phyloP scores from a whole-genome alignment of 1,140 invertebrate genomes.

The Tribolium madens region DNA sequence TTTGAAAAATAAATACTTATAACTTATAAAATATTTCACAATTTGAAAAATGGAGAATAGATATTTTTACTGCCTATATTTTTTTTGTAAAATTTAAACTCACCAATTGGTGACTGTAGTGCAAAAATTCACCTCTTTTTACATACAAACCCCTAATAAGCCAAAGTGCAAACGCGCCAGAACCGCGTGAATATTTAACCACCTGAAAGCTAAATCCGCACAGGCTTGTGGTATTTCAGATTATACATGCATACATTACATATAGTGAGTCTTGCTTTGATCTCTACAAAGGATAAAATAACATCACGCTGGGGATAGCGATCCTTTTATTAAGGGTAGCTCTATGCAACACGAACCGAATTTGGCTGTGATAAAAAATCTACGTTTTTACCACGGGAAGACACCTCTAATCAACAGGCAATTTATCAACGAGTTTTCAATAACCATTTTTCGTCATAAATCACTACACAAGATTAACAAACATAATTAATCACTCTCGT shows the following conservation, averaged over 20 bases:
- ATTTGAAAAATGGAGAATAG: too few species aligned
- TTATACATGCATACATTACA: slow-evolving; percentile 55
- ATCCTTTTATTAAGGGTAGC: slow-evolving; percentile 29
- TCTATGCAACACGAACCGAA: neutral
- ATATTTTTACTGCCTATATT: too few species aligned
- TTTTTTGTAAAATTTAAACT: too few species aligned
- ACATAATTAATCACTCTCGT: slow-evolving; percentile 31
- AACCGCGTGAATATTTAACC: slow-evolving; percentile 55
- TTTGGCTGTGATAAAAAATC: neutral
- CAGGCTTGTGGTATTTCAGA: slow-evolving; percentile 52
- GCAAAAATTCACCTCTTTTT: neutral
- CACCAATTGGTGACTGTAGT: too few species aligned
- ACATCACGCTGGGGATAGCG: slow-evolving; percentile 39
- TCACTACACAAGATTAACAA: slow-evolving; percentile 14
- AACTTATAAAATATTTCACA: too few species aligned
- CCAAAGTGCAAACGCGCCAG: slow-evolving; percentile 32
- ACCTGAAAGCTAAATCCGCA: slow-evolving; percentile 53
- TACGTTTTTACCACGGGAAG: neutral
- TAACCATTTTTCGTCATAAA: slow-evolving; percentile 17
- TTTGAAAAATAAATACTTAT: too few species aligned
- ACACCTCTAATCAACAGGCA: slow-evolving; percentile 10
- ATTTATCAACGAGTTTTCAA: neutral
- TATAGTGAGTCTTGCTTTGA: slow-evolving; percentile 54
- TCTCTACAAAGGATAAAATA: slow-evolving; percentile 53
- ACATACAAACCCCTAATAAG: slow-evolving; percentile 1